Evolutionary conservation across 2,888 invertebrate genomes (phyloP).

Genomic region (Dynastes grantii): DNA sequence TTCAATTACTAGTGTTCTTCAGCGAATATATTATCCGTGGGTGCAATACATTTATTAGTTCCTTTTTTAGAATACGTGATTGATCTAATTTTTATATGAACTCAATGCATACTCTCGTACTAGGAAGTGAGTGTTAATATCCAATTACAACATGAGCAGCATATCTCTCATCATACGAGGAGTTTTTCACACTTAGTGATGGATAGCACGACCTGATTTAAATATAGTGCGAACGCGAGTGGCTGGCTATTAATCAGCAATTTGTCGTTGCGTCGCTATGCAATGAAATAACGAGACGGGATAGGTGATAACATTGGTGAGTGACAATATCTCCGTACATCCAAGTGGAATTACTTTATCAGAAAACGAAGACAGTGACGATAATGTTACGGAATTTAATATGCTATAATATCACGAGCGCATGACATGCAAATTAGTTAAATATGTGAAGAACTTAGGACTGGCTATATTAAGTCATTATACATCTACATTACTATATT

Average conservation of each 20-base stretch:
- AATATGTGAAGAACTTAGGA: neutral
- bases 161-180: neutral
- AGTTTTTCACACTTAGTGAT: constrained; percentile 11
- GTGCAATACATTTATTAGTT: neutral
- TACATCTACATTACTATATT: neutral
- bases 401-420: neutral
- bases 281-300: constrained; percentile 3
- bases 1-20: too few relatives aligned
- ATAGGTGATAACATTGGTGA: neutral
- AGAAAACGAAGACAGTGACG: constrained; percentile 1
- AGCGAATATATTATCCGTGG: too few relatives aligned
- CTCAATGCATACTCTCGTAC: neutral
- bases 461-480: neutral
- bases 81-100: neutral
- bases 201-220: neutral
- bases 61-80: neutral
- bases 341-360: constrained; percentile 1
- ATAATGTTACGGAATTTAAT: neutral
- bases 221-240: neutral
- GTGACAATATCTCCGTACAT: neutral
- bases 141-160: neutral
- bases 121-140: constrained; percentile 20
- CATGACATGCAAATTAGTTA: constrained; percentile 14
- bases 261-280: neutral
- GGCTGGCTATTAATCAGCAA: constrained; percentile 10